Percentiles rank a stretch among this genome's conserved stretches.
Conservation (phyloP, 2,113 vertebrate species). For the Arvicanthis niloticus region DNA sequence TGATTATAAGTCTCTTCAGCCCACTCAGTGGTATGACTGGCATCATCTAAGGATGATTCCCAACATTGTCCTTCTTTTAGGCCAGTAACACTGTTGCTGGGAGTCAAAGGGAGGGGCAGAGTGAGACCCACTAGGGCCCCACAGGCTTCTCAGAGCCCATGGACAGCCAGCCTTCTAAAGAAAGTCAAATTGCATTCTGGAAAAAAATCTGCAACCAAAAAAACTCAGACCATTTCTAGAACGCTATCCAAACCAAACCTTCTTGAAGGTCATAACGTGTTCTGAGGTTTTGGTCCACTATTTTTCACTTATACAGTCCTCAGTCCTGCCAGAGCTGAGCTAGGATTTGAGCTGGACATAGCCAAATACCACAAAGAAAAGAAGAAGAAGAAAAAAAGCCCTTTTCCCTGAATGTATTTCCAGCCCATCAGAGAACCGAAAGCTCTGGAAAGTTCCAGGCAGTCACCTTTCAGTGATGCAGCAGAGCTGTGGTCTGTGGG, state of each 20-base stretch:
- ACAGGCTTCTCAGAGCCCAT: background rate
- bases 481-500: background rate
- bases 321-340: slow-evolving; percentile 63
- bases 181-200: slow-evolving; percentile 66
- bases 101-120: background rate
- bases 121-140: background rate
- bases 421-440: slow-evolving; percentile 48
- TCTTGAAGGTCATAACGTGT: slow-evolving; percentile 82
- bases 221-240: slow-evolving; percentile 75
- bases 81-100: background rate
- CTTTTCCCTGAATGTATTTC: slow-evolving; percentile 72
- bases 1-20: background rate
- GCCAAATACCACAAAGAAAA: slow-evolving; percentile 76
- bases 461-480: background rate
- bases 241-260: slow-evolving; percentile 81
- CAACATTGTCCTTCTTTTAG: background rate
- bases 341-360: slow-evolving; percentile 61
- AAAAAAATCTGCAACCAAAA: slow-evolving; percentile 66
- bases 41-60: background rate
- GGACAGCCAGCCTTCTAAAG: slow-evolving; percentile 56
- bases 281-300: slow-evolving; percentile 82
- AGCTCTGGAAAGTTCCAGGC: slow-evolving; percentile 52
- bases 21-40: background rate
- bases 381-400: background rate
- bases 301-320: slow-evolving; percentile 83